Conservation (phyloP, 2,888 invertebrate genomes). For the Dynastes maya region DNA sequence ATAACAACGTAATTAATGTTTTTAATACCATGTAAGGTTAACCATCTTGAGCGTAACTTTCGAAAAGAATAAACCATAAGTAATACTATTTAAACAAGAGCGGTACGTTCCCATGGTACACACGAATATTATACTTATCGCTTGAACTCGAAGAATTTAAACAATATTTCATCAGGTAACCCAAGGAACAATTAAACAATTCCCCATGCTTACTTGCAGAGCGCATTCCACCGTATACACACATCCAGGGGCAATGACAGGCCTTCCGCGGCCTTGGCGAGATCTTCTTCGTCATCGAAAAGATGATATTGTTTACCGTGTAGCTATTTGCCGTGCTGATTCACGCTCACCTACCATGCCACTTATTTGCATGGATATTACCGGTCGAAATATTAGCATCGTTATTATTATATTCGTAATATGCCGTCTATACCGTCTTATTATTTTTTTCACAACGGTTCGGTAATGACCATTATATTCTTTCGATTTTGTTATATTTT, state of each 20-base stretch:
- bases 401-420: slow-evolving; percentile 16
- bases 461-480: background rate
- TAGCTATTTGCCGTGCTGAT: slow-evolving; percentile 62
- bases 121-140: background rate
- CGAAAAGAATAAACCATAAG: background rate
- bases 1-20: too few relatives aligned
- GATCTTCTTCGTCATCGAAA: slow-evolving; percentile 57
- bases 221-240: slow-evolving; percentile 21
- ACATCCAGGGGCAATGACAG: slow-evolving; percentile 61
- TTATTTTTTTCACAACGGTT: slow-evolving; percentile 10
- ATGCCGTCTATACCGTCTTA: background rate
- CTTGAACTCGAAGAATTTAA: background rate
- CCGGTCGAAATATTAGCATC: slow-evolving; percentile 16
- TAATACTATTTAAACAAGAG: background rate
- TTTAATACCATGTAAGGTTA: too few relatives aligned
- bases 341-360: slow-evolving; percentile 58
- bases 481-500: background rate
- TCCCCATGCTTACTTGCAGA: background rate
- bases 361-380: slow-evolving; percentile 54
- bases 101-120: background rate
- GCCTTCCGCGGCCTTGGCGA: slow-evolving; percentile 64
- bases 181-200: background rate
- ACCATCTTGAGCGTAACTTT: too few relatives aligned
- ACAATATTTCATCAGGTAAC: slow-evolving; percentile 1
- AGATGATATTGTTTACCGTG: slow-evolving; percentile 63